These are phyloP conservation scores for Origma solitaria DNA, from an alignment of 2,113 vertebrate genomes.

Conservation along the genomic window DNA sequence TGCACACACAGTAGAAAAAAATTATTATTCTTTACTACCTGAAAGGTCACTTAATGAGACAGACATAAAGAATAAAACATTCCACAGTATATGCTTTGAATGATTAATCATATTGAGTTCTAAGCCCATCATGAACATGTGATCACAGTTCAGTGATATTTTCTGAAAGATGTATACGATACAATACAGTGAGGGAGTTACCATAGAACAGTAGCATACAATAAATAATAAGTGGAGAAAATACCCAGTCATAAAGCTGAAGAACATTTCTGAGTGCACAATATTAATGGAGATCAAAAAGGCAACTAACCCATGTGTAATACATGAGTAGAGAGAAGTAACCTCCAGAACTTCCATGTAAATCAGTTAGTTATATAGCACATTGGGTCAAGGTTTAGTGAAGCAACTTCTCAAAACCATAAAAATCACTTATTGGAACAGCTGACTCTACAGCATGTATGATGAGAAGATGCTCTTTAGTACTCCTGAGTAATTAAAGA, in stretches of 20 bases:
- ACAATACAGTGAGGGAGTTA: neutral
- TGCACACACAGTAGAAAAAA: neutral
- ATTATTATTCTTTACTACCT: neutral
- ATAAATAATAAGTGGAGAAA: constrained; percentile 6
- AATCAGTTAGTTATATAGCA: constrained; percentile 57
- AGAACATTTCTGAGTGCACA: constrained; percentile 23
- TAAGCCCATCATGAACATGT: neutral
- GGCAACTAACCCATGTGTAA: constrained; percentile 50
- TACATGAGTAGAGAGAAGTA: constrained; percentile 50
- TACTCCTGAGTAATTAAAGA: neutral
- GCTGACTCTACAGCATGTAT: neutral
- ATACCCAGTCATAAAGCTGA: constrained; percentile 6
- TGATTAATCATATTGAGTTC: neutral
- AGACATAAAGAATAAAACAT: neutral
- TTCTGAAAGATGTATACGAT: neutral
- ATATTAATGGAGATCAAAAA: constrained; percentile 57
- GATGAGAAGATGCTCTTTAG: neutral
- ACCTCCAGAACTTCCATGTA: constrained; percentile 53
- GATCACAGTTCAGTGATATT: neutral
- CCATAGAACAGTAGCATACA: neutral
- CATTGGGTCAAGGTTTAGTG: constrained; percentile 36
- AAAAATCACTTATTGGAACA: constrained; percentile 37
- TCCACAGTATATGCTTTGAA: neutral
- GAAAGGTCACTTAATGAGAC: neutral
- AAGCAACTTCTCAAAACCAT: constrained; percentile 39